These are phyloP conservation scores for Alouatta palliata DNA, from an alignment of 2,113 vertebrate genomes.

Conservation along the genomic window DNA sequence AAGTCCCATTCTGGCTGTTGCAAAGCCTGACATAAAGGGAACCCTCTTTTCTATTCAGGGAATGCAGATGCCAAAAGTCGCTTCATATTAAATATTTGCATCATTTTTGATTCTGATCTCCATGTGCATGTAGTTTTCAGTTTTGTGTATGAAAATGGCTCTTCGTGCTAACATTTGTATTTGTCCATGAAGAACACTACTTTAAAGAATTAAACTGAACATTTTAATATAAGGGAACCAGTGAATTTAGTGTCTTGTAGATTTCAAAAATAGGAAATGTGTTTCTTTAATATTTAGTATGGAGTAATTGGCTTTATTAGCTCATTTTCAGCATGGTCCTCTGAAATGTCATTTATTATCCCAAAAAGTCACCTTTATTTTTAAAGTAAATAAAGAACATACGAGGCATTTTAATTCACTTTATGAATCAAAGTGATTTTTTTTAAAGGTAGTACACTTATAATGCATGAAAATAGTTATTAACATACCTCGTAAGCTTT, in stretches of 20 bases:
- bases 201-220: conserved; percentile 54
- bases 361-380: conserved; percentile 45
- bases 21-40: neutral
- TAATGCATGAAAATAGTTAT: neutral
- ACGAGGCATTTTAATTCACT: conserved; percentile 22
- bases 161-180: neutral
- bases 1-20: neutral
- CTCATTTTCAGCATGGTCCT: conserved; percentile 41
- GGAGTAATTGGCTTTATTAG: conserved; percentile 48
- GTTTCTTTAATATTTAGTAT: conserved; percentile 49
- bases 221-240: conserved; percentile 51
- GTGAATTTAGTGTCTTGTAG: neutral
- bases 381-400: conserved; percentile 41
- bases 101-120: conserved; percentile 4
- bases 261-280: conserved; percentile 44
- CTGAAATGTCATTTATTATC: conserved; percentile 55
- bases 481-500: conserved; percentile 49
- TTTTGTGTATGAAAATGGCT: conserved; percentile 2
- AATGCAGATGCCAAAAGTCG: neutral
- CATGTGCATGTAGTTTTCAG: neutral
- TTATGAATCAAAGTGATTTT: neutral
- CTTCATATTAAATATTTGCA: conserved; percentile 29
- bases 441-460: conserved; percentile 20
- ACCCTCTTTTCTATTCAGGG: neutral
- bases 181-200: neutral